Base-by-base conservation (phyloP, 2,888 invertebrate genomes). In the Clusia tigrina region DNA sequence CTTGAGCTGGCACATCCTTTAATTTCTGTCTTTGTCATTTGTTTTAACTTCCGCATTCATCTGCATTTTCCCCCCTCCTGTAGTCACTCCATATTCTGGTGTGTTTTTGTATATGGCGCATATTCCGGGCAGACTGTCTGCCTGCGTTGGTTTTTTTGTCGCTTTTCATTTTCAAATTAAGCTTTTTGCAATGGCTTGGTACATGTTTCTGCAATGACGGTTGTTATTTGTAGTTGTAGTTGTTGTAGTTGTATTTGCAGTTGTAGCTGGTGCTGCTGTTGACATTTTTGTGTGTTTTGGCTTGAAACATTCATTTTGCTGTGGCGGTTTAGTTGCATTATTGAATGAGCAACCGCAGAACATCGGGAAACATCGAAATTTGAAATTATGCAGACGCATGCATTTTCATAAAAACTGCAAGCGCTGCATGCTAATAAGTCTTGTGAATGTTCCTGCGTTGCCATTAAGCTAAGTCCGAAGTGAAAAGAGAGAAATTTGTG, bases 11-110 rank as follows among this genome's bases (percentile, higher is more conserved):
- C 56, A 56, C 37, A 15, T 17, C 38, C 54, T 60, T 46, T 60
- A 60, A 60, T 60, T 60, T 60, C 46, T 46, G 20, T 9, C 42
- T n/a, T 52, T 53, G 48, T 24, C n/a, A n/a, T n/a, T n/a, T n/a
- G n/a, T n/a, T n/a, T n/a, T 48, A 53, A 54, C 42, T 54, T 42
- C 59, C 52, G 38, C 52, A 48, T 59, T 17, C 58, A 38, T 24
- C 20, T 15, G 15, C 9, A 55, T 22, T 20, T 48, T 20, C 48
- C 22, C 2, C 18, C 2, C 2, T 42, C 15, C n/a, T 42, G 42
- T n/a, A n/a, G n/a, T n/a, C n/a, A n/a, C n/a, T n/a, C n/a, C n/a
- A 32, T 9, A 48, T 22, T 18, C 48, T 22, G 32, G 32, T 42
- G n/a, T 42, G 48, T 48, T 6, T 48, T 15, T 48, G 48, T 22